These are phyloP conservation scores for Cybosia mesomella DNA, from an alignment of 2,888 invertebrate species.

Conservation along the genomic window DNA sequence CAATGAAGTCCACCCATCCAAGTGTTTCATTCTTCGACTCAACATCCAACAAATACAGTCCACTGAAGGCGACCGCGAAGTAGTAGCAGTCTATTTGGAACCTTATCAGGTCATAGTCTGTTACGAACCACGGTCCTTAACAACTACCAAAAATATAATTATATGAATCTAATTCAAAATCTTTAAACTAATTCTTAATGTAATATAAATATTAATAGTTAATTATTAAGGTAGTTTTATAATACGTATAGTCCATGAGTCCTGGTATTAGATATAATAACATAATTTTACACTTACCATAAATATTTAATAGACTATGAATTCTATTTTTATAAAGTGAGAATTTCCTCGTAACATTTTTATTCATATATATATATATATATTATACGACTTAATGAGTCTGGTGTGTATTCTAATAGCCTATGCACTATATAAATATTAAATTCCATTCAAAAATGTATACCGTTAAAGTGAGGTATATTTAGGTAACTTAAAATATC, in stretches of 20 bases:
- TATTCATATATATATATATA: not conserved
- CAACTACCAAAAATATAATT: not conserved
- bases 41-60: no score
- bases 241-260: not conserved
- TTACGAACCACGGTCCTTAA: no score
- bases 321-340: no score
- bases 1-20: no score
- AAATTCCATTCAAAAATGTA: conserved; percentile 19
- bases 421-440: not conserved
- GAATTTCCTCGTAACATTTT: not conserved
- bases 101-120: no score
- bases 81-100: no score
- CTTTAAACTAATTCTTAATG: not conserved
- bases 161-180: not conserved
- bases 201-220: not conserved
- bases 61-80: no score
- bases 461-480: conserved; percentile 39
- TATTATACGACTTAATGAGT: not conserved
- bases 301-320: no score
- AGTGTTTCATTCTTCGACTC: no score
- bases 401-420: not conserved
- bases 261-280: not conserved
- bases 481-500: conserved; percentile 46
- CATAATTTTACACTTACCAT: not conserved
- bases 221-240: not conserved